These are phyloP conservation scores for Plebejus argus DNA, from an alignment of 2,888 invertebrate genomes.

Conservation along the genomic window DNA sequence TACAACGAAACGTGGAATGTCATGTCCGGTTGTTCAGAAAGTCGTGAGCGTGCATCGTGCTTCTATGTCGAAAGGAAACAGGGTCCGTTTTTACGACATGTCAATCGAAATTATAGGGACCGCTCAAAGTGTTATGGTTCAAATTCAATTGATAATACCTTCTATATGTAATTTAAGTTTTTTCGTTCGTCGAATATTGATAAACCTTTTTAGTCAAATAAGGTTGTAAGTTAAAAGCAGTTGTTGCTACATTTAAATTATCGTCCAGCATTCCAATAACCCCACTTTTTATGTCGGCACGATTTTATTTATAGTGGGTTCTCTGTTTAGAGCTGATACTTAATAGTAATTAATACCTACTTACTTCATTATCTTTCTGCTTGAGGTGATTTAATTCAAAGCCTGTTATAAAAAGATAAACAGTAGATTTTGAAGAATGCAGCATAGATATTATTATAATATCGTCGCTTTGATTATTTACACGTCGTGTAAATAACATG, in stretches of 20 bases:
- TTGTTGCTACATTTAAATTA: constrained; percentile 82
- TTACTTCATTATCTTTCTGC: background rate
- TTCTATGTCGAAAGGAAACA: constrained; percentile 63
- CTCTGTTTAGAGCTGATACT: constrained; percentile 59
- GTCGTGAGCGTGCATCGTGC: constrained; percentile 82
- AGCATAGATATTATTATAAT: background rate
- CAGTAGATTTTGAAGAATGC: background rate
- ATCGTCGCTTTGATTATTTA: no score
- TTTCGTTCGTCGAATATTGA: constrained; percentile 59
- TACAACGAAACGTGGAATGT: constrained; percentile 81
- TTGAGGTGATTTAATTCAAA: background rate
- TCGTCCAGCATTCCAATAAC: constrained; percentile 80
- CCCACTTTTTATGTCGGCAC: constrained; percentile 80
- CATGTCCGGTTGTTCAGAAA: constrained; percentile 81
- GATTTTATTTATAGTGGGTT: constrained; percentile 70
- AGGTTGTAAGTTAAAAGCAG: constrained; percentile 81
- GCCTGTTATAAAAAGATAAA: background rate
- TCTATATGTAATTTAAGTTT: constrained; percentile 49
- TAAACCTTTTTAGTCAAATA: constrained; percentile 82
- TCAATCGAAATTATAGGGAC: constrained; percentile 47
- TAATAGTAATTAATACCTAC: constrained; percentile 47
- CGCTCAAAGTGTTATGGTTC: constrained; percentile 48
- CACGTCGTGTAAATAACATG: no score
- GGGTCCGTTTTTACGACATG: constrained; percentile 48
- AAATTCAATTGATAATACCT: constrained; percentile 43